Evolutionary conservation across 2,888 invertebrate species (phyloP), one percentile per base, ranked within the genome.

Genomic region (Amaurobius ferox): DNA sequence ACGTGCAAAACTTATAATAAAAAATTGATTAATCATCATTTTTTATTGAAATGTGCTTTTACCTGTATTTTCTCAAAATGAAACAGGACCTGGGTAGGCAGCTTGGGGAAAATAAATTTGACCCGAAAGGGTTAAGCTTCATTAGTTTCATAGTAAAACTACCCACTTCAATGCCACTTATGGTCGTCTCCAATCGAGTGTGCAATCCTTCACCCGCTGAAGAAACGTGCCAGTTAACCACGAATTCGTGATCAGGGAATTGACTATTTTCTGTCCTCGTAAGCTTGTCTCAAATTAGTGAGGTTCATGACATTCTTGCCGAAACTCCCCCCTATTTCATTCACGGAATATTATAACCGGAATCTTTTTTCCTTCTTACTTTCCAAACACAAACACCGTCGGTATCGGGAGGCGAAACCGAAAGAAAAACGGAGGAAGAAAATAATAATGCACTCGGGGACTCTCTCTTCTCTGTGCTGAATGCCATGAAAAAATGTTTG

Each of bases 241-340:
- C 55, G 55, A 55, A 55, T 5, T 55, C 55, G 55, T 55, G 55
- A 55, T 6, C 13, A 1, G 55, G 5, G 55, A 55, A 55, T 23
- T 19, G 23, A 23, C 19, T 5, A 55, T 23, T 11, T 55, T 23
- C 23, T 55, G 55, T 55, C 55, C 55, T 55, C 55, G 3, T 23
- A 55, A 23, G 16, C 23, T 55, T 55, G 55, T 55, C 55, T 55
- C 55, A 55, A 55, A 55, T 55, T 55, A 55, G 55, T 3, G 55
- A 55, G 55, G 55, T 55, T n/a, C 55, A 55, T 16, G 55, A 23
- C 55, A 55, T 23, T 16, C 16, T 55, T 23, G 6, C 35, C 35
- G 6, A 35, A 5, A 5, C 5, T 9, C 35, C 6, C 35, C 35
- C 9, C 35, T n/a, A n/a, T 55, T 55, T 55, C 55, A 55, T 55